phyloP scores from a whole-genome alignment of 1,140 invertebrate species.

The Elysia chlorotica region DNA sequence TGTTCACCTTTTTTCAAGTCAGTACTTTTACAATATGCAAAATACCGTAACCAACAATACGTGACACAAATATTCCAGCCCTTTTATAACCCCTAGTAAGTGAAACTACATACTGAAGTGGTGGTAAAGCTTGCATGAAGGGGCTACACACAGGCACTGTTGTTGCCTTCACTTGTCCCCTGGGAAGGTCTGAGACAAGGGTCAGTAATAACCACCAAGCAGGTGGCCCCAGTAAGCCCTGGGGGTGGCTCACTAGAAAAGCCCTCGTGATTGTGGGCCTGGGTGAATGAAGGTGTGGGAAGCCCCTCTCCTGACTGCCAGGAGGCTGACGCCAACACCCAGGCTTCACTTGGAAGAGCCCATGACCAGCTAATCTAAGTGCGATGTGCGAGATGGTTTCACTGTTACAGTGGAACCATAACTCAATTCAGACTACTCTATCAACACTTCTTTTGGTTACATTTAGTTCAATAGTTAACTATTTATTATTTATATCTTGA shows the following conservation, averaged over 20 bases:
- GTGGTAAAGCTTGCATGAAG: slow-evolving; percentile 27
- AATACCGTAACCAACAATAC: too few relatives aligned
- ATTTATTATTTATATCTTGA: too few relatives aligned
- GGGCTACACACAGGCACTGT: slow-evolving; percentile 27
- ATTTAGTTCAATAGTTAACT: neutral
- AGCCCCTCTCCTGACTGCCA: neutral
- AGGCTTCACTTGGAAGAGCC: slow-evolving; percentile 22
- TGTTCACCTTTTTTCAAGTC: too few relatives aligned
- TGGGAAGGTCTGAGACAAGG: slow-evolving; percentile 34
- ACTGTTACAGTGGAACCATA: slow-evolving; percentile 6
- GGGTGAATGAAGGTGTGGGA: slow-evolving; percentile 1
- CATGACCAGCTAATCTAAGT: slow-evolving; percentile 28
- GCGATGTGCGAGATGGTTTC: slow-evolving; percentile 28
- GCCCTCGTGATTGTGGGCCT: neutral
- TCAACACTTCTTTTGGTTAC: slow-evolving; percentile 24
- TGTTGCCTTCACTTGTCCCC: slow-evolving; percentile 10
- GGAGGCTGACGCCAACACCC: slow-evolving; percentile 17
- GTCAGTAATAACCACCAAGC: slow-evolving; percentile 23
- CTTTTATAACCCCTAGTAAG: too few relatives aligned
- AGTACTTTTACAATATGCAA: too few relatives aligned
- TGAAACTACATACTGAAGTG: too few relatives aligned
- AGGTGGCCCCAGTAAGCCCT: slow-evolving; percentile 26
- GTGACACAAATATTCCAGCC: too few relatives aligned
- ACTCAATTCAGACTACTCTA: slow-evolving; percentile 36
- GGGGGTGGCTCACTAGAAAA: slow-evolving; percentile 27